A percentile compares a stretch with the other conserved stretches of the same genome.
phyloP scores from a whole-genome alignment of 1,140 invertebrate species.

The Aethina tumida region DNA sequence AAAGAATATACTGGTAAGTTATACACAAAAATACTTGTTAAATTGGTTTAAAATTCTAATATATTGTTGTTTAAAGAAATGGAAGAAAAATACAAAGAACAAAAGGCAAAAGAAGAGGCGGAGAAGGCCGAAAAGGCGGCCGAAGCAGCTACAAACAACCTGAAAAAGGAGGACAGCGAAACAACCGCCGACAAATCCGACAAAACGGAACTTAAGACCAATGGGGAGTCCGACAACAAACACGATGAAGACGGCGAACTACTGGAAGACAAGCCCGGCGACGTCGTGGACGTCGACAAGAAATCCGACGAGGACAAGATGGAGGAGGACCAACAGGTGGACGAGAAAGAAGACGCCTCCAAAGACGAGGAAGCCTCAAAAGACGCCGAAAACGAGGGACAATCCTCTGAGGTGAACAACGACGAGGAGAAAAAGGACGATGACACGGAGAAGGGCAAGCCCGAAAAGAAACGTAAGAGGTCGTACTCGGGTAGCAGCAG shows the following conservation, averaged over 20 bases:
- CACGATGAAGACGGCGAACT: conserved; percentile 40
- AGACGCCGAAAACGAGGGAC: conserved; percentile 19
- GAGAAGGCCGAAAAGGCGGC: conserved; percentile 33
- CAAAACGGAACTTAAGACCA: conserved; percentile 19
- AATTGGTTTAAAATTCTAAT: conserved; percentile 14
- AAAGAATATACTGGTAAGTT: conserved; percentile 33
- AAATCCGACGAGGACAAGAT: conserved; percentile 23
- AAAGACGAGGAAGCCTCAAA: conserved; percentile 21
- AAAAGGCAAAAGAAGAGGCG: conserved; percentile 31
- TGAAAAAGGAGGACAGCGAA: conserved; percentile 23
- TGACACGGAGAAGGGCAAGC: conserved; percentile 15
- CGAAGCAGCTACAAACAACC: conserved; percentile 13
- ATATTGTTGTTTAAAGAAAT: conserved; percentile 29
- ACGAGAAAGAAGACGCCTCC: conserved; percentile 30
- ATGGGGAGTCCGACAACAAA: conserved; percentile 36
- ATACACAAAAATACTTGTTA: background rate
- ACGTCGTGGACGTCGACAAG: conserved; percentile 19
- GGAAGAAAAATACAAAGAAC: conserved; percentile 37
- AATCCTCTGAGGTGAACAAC: conserved; percentile 28
- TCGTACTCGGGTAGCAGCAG: conserved; percentile 34
- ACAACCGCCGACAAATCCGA: too few relatives aligned
- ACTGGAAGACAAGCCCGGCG: conserved; percentile 37
- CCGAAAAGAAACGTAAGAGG: conserved; percentile 32
- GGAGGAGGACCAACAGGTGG: conserved; percentile 31
- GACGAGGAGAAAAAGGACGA: conserved; percentile 13